These are phyloP conservation scores for Athetis lepigone DNA, from an alignment of 2,888 invertebrate species.

Conservation along the genomic window DNA sequence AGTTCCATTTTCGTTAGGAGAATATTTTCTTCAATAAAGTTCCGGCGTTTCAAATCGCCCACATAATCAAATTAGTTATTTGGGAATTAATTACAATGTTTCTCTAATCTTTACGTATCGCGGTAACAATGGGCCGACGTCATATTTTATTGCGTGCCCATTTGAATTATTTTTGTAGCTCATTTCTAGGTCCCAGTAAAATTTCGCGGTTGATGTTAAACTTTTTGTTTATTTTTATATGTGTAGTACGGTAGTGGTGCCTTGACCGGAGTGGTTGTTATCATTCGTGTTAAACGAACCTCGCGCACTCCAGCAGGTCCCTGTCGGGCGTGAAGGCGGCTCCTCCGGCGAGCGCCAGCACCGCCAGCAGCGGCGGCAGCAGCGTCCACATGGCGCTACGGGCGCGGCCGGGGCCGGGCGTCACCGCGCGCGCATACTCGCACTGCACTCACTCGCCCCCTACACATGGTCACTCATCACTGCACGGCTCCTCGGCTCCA, in stretches of 20 bases:
- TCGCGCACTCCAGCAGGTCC: conserved; percentile 87
- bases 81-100: conserved; percentile 43
- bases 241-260: conserved; percentile 4
- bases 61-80: conserved; percentile 48
- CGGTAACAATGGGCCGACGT: conserved; percentile 60
- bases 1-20: conserved; percentile 11
- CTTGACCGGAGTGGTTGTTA: conserved; percentile 13
- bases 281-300: conserved; percentile 76
- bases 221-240: conserved; percentile 35
- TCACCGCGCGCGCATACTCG: conserved; percentile 79
- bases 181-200: conserved; percentile 77
- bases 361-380: conserved; percentile 80
- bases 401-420: conserved; percentile 77
- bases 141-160: conserved; percentile 75
- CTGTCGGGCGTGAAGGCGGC: conserved; percentile 82
- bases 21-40: conserved; percentile 1
- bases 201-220: conserved; percentile 59
- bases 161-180: conserved; percentile 87
- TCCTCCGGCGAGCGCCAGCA: conserved; percentile 80
- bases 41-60: conserved; percentile 18
- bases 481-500: conserved; percentile 69
- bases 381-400: conserved; percentile 85
- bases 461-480: conserved; percentile 88
- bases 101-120: conserved; percentile 30
- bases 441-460: conserved; percentile 82